Conservation (phyloP, 2,797 vertebrate genomes). For the Megaceryle alcyon region DNA sequence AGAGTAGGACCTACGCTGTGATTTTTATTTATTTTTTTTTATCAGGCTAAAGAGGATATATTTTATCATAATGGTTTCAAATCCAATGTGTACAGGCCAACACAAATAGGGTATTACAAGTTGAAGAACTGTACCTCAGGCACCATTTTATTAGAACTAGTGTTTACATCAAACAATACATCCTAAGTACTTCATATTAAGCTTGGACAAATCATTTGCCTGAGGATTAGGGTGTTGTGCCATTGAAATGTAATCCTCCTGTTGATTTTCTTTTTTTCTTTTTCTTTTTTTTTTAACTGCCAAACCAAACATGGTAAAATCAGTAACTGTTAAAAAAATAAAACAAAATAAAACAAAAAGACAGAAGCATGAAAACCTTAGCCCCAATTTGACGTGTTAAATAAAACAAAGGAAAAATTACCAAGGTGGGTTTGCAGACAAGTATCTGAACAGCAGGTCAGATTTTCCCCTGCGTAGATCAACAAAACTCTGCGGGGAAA, state of each 20-base stretch:
- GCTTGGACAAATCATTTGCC: slow-evolving; percentile 99
- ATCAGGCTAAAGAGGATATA: slow-evolving; percentile 87
- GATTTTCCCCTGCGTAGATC: not conserved
- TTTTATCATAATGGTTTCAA: slow-evolving; percentile 89
- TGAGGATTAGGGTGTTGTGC: slow-evolving; percentile 96
- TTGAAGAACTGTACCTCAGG: slow-evolving; percentile 94
- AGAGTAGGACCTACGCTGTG: slow-evolving; percentile 75
- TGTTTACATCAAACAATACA: slow-evolving; percentile 99
- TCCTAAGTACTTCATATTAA: slow-evolving; percentile 99
- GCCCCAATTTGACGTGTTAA: slow-evolving; percentile 14
- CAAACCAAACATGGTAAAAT: slow-evolving; percentile 94
- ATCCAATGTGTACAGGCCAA: slow-evolving; percentile 86
- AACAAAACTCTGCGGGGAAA: not conserved
- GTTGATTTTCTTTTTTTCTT: slow-evolving; percentile 89
- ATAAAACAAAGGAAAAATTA: slow-evolving; percentile 40
- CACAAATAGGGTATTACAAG: slow-evolving; percentile 94
- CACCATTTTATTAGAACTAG: slow-evolving; percentile 97
- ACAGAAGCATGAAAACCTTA: not conserved
- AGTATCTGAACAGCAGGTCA: not conserved
- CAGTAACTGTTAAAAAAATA: slow-evolving; percentile 79
- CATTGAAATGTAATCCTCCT: slow-evolving; percentile 95
- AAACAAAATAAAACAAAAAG: not conserved
- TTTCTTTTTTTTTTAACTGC: slow-evolving; percentile 82
- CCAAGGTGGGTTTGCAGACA: not conserved
- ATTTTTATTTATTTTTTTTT: slow-evolving; percentile 77